These are phyloP conservation scores for Muscicapa comitata DNA, from an alignment of 2,797 vertebrate species.

Conservation along the genomic window DNA sequence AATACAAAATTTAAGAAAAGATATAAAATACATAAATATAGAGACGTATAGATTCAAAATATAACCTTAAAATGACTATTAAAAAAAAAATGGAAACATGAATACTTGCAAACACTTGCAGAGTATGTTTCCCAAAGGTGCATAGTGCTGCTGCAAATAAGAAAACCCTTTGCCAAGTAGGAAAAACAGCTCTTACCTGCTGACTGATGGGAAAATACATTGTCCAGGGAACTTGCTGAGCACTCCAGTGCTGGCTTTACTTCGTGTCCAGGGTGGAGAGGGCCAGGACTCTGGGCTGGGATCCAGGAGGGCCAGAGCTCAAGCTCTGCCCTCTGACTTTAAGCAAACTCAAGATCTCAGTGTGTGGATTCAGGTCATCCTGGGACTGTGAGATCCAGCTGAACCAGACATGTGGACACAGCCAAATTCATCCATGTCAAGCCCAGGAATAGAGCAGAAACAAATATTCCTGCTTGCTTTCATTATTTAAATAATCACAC, in stretches of 20 bases:
- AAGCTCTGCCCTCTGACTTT: not conserved
- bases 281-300: not conserved
- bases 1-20: not conserved
- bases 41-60: not conserved
- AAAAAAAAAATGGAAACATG: not conserved
- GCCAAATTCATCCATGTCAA: constrained; percentile 9
- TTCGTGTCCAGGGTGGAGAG: not conserved
- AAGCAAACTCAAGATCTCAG: not conserved
- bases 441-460: not conserved
- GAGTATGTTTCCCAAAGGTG: not conserved
- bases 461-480: not conserved
- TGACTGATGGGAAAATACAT: not conserved
- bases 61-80: not conserved
- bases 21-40: not conserved
- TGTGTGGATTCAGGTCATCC: not conserved
- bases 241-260: not conserved
- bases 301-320: constrained; percentile 37
- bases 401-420: not conserved
- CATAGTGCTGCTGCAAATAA: not conserved
- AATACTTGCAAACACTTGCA: not conserved
- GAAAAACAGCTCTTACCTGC: not conserved
- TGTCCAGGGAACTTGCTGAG: not conserved
- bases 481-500: not conserved
- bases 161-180: not conserved
- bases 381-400: constrained; percentile 5